Conservation (phyloP, 1,140 invertebrate species). For the Drosophila pectinifera region DNA sequence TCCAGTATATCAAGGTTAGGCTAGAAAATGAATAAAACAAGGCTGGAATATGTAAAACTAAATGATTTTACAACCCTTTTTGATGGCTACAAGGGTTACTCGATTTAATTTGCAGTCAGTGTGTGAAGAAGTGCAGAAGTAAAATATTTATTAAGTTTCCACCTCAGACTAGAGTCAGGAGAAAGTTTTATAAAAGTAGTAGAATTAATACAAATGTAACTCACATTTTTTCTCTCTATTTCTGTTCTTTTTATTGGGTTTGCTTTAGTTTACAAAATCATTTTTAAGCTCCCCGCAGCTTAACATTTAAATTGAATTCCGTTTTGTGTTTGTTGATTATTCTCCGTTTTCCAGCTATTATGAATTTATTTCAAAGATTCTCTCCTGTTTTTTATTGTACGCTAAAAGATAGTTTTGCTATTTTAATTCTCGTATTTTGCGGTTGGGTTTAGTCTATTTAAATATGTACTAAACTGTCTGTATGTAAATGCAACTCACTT, state of each 20-base stretch:
- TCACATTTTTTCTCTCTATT: background rate
- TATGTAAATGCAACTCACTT: slow-evolving; percentile 52
- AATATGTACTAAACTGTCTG: slow-evolving; percentile 16
- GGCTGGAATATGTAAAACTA: slow-evolving; percentile 19
- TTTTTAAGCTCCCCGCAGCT: slow-evolving; percentile 18
- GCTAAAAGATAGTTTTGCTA: slow-evolving; percentile 48
- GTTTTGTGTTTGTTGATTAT: slow-evolving; percentile 25
- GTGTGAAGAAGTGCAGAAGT: background rate
- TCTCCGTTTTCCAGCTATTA: slow-evolving; percentile 29
- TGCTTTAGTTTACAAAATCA: slow-evolving; percentile 10
- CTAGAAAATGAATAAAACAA: too few species aligned
- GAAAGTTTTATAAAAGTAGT: slow-evolving; percentile 10
- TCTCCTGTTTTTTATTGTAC: slow-evolving; percentile 2
- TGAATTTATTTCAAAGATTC: slow-evolving; percentile 29
- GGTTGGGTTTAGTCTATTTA: slow-evolving; percentile 22
- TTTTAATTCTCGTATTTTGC: slow-evolving; percentile 36
- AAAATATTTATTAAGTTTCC: background rate
- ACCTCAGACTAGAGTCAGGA: background rate
- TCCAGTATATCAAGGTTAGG: too few species aligned
- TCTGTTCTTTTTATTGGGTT: too few species aligned
- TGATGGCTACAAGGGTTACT: slow-evolving; percentile 28
- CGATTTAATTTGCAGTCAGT: background rate
- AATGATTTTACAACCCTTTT: slow-evolving; percentile 27
- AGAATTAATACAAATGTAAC: slow-evolving; percentile 5
- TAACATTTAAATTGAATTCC: slow-evolving; percentile 33